Evolutionary conservation across 2,888 invertebrate genomes (phyloP), one percentile per base, ranked within the genome.

Genomic region (Drosophila mettleri): DNA sequence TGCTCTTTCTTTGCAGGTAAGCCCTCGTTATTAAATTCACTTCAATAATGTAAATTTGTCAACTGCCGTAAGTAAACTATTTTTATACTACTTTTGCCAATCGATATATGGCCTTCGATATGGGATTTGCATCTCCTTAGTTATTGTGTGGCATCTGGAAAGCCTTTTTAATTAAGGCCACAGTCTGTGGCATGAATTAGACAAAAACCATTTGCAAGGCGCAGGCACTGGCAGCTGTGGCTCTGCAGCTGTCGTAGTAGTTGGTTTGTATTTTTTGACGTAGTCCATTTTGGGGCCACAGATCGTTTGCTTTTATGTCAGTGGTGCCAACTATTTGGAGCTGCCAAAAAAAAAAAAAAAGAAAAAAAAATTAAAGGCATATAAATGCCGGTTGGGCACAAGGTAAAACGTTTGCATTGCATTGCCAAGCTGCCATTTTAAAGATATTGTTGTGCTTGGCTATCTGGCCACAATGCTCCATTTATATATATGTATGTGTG

Each of bases 381-480:
- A 20, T 27, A 38, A 39, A 18, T 36, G 22, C 45, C 45, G 33
- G 29, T 18, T 29, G 53, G 57, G 55, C 46, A 51, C 67, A 68
- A 76, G 76, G 75, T 76, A 79, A 82, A 82, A 73, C 66, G 79
- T 76, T 65, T 82, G 45, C 58, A 73, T 65, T 79, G 61, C 69
- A 57, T n/a, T n/a, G 72, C 62, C 61, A 57, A 57, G 24, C 61
- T 63, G 75, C 45, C 78, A 70, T 59, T 61, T 73, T 76, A 68
- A 79, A 86, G 76, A 82, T 86, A 81, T 59, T 54, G 48, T 58
- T 43, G 36, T 49, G 62, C 57, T 16, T 22, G 60, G 53, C 64
- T 74, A 80, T 75, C 69, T 73, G 46, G 48, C 60, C 36, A 52
- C 61, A 75, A 46, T 24, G 49, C 34, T n/a, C 49, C 22, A 34